Percentiles rank a stretch among this genome's conserved stretches.
phyloP scores from a whole-genome alignment of 2,113 vertebrate genomes.

The Caranx melampygus region DNA sequence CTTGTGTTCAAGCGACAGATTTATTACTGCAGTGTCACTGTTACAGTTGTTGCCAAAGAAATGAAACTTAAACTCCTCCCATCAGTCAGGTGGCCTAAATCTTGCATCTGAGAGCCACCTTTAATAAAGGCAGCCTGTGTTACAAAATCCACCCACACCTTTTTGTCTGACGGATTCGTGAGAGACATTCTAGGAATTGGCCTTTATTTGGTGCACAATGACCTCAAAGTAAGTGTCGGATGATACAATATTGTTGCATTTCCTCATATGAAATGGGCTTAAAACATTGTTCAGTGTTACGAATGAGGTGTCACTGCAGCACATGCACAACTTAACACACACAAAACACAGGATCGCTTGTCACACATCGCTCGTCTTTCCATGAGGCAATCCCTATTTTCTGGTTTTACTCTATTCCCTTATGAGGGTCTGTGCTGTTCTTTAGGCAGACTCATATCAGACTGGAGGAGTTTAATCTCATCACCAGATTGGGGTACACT shows the following conservation, averaged over 20 bases:
- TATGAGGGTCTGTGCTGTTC: slow-evolving; percentile 11
- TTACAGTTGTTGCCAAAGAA: neutral
- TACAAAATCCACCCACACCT: neutral
- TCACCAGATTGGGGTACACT: neutral
- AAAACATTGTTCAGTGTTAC: slow-evolving; percentile 15
- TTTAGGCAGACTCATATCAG: neutral
- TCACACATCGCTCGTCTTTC: slow-evolving; percentile 4
- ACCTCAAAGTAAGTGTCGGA: slow-evolving; percentile 1
- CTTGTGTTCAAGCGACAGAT: neutral
- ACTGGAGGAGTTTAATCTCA: slow-evolving; percentile 12
- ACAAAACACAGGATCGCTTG: neutral
- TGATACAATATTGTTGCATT: neutral
- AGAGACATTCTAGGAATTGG: neutral
- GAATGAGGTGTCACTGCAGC: neutral
- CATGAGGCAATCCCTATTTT: neutral
- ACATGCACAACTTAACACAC: neutral
- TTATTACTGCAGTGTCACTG: slow-evolving; percentile 4
- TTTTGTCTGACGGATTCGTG: neutral
- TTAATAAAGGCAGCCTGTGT: neutral
- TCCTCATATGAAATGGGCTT: slow-evolving; percentile 4
- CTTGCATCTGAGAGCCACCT: neutral
- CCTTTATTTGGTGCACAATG: slow-evolving; percentile 3
- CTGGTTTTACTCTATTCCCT: slow-evolving; percentile 1
- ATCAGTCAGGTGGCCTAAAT: neutral
- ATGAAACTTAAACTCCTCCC: slow-evolving; percentile 9